Evolutionary conservation across 2,888 invertebrate species (phyloP).

Genomic region (Platycheirus rosarum): DNA sequence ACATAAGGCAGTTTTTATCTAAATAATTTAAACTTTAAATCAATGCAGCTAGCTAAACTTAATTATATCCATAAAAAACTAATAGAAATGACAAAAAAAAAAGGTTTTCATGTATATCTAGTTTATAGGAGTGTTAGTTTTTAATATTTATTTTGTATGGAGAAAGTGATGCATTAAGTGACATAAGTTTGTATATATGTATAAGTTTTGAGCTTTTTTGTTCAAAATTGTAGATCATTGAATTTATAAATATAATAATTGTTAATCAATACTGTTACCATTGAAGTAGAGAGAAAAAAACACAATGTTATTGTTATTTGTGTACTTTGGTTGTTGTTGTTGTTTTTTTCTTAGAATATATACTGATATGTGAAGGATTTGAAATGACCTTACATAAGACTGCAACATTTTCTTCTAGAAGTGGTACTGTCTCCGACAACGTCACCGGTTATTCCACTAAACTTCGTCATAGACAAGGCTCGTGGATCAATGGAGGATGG

Average conservation of each 20-base stretch:
- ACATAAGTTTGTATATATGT: slow-evolving; percentile 47
- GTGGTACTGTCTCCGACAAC: slow-evolving; percentile 88
- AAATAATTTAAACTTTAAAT: slow-evolving; percentile 55
- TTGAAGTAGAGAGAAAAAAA: slow-evolving; percentile 32
- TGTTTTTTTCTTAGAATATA: slow-evolving; percentile 29
- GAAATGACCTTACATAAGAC: slow-evolving; percentile 85
- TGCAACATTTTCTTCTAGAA: slow-evolving; percentile 89
- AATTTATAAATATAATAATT: slow-evolving; percentile 30
- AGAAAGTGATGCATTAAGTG: slow-evolving; percentile 67
- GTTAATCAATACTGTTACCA: slow-evolving; percentile 20
- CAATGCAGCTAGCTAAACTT: slow-evolving; percentile 58
- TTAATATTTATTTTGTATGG: slow-evolving; percentile 37
- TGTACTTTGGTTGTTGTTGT: slow-evolving; percentile 67
- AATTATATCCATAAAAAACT: slow-evolving; percentile 34
- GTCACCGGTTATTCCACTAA: slow-evolving; percentile 90
- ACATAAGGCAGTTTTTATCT: slow-evolving; percentile 68
- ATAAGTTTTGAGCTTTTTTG: slow-evolving; percentile 58
- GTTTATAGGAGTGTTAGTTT: slow-evolving; percentile 32
- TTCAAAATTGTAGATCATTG: slow-evolving; percentile 52
- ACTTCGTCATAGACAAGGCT: slow-evolving; percentile 83
- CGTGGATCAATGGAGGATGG: slow-evolving; percentile 77
- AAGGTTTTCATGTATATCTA: background rate
- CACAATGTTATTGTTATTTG: slow-evolving; percentile 45
- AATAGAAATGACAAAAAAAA: too few species aligned
- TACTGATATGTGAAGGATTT: slow-evolving; percentile 56